phyloP scores from a whole-genome alignment of 2,797 vertebrate species.

The Poecilia velifera region DNA sequence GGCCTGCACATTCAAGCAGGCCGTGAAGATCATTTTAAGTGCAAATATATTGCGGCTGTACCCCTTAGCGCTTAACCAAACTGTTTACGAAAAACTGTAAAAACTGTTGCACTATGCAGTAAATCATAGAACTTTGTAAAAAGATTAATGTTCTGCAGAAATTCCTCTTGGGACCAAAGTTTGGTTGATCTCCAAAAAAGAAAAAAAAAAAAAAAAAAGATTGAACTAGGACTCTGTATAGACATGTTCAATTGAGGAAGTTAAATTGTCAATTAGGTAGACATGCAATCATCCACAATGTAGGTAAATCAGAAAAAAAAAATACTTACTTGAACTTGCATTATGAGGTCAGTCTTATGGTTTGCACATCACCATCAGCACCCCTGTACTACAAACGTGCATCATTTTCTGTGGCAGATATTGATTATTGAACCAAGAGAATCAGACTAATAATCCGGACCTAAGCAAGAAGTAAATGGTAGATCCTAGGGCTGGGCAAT shows the following conservation, averaged over 20 bases:
- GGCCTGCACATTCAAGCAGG: neutral
- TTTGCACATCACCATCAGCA: neutral
- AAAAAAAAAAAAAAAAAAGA: neutral
- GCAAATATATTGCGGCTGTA: neutral
- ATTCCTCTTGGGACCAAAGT: neutral
- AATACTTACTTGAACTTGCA: conserved; percentile 1
- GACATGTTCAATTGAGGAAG: neutral
- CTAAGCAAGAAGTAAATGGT: neutral
- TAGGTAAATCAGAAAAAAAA: neutral
- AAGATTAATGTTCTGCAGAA: neutral
- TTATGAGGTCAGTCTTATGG: neutral
- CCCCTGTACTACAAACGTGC: neutral
- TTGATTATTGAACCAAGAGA: neutral
- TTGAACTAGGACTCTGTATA: neutral
- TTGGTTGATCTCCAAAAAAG: neutral
- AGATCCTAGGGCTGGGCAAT: neutral
- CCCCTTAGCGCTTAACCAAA: neutral
- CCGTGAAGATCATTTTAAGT: neutral
- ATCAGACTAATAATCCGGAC: neutral
- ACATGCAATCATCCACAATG: neutral
- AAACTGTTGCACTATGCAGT: neutral
- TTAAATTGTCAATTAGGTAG: neutral
- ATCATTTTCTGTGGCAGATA: neutral
- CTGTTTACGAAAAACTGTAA: neutral
- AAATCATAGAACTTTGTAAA: neutral